These are phyloP conservation scores for Dynastes maya DNA, from an alignment of 2,888 invertebrate genomes.

Conservation along the genomic window DNA sequence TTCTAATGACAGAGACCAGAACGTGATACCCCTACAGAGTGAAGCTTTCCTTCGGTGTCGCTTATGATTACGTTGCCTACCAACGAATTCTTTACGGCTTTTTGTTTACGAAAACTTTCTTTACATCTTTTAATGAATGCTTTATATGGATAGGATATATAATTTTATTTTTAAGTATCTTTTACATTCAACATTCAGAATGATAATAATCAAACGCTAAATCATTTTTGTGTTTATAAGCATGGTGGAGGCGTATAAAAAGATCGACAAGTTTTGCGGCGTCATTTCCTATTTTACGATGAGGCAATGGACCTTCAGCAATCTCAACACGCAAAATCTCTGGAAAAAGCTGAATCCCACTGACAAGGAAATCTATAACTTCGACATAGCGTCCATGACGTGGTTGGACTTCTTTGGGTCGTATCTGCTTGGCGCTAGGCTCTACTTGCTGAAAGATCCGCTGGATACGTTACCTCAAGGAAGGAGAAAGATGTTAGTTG, in stretches of 20 bases:
- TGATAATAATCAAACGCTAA: background rate
- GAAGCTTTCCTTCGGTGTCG: too few species aligned
- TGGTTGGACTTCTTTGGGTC: constrained; percentile 83
- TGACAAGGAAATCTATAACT: constrained; percentile 74
- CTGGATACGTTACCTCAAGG: constrained; percentile 82
- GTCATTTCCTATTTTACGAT: constrained; percentile 86
- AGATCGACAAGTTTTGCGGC: constrained; percentile 82
- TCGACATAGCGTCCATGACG: constrained; percentile 80
- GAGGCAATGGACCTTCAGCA: constrained; percentile 83
- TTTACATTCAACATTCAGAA: too few species aligned
- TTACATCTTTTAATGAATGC: too few species aligned
- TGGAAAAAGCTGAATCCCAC: constrained; percentile 73
- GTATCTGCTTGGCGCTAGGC: constrained; percentile 82
- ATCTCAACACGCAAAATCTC: constrained; percentile 75
- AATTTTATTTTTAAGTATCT: too few species aligned
- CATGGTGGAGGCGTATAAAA: constrained; percentile 82
- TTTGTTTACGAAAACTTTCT: too few species aligned
- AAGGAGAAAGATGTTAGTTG: constrained; percentile 71
- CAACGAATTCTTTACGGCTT: too few species aligned
- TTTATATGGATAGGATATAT: too few species aligned
- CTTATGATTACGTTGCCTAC: too few species aligned
- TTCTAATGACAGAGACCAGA: too few species aligned
- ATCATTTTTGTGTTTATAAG: constrained; percentile 68
- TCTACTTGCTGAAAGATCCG: constrained; percentile 87
- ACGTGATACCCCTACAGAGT: too few species aligned